These are phyloP conservation scores for Rhinolophus sinicus DNA, from an alignment of 2,113 vertebrate genomes.

Conservation along the genomic window DNA sequence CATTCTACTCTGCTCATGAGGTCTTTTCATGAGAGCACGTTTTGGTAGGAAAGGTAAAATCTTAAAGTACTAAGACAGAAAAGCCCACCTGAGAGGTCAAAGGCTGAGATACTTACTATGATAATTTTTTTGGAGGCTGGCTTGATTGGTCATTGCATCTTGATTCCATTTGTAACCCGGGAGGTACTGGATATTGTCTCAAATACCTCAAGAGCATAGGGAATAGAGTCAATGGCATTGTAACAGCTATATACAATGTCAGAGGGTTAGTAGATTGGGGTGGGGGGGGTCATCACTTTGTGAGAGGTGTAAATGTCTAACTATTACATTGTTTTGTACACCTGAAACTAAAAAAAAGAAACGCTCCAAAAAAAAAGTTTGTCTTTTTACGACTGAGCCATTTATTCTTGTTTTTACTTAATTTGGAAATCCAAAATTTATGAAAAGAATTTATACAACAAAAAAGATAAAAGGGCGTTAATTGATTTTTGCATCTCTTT, in stretches of 20 bases:
- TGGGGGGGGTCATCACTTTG: too few relatives aligned
- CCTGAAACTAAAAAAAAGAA: too few relatives aligned
- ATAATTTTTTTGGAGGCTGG: not conserved
- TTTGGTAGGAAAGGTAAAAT: constrained; percentile 18
- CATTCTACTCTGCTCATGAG: not conserved
- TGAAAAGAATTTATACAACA: not conserved
- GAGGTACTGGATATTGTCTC: not conserved
- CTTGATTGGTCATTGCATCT: not conserved
- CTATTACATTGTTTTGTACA: too few relatives aligned
- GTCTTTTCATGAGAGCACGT: not conserved
- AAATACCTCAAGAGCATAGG: not conserved
- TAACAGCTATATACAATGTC: too few relatives aligned
- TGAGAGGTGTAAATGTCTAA: too few relatives aligned
- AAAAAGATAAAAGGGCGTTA: not conserved
- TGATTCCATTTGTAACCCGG: not conserved
- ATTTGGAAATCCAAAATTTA: not conserved
- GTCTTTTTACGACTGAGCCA: not conserved
- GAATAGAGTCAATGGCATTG: too few relatives aligned
- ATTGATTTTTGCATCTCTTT: not conserved
- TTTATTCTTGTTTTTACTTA: not conserved
- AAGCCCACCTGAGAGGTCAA: not conserved
- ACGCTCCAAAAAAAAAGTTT: not conserved
- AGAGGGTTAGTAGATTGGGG: too few relatives aligned
- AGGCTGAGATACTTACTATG: not conserved
- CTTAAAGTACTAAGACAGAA: not conserved